A percentile compares a stretch with the other conserved stretches of the same genome.
phyloP scores from a whole-genome alignment of 2,113 vertebrate genomes.

The Fukomys damarensis region DNA sequence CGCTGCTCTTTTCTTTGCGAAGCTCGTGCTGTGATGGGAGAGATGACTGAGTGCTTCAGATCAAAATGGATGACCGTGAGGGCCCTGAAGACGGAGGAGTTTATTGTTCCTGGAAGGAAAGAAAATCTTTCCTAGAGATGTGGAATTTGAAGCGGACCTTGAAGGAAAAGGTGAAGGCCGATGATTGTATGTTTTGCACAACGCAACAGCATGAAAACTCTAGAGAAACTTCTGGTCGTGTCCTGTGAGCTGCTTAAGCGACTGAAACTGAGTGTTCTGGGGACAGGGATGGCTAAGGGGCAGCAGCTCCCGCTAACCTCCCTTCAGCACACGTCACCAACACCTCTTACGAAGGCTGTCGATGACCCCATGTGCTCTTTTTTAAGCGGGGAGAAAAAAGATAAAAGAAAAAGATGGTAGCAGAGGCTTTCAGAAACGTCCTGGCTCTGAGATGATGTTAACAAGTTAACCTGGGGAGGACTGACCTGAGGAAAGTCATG shows the following conservation, averaged over 20 bases:
- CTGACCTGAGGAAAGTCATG: neutral
- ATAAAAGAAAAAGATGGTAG: neutral
- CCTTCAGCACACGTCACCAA: neutral
- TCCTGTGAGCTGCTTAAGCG: neutral
- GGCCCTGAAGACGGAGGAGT: neutral
- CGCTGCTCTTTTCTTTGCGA: neutral
- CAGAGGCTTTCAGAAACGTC: neutral
- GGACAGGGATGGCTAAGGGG: fast-evolving
- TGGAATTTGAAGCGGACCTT: neutral
- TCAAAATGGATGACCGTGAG: neutral
- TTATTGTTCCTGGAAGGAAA: conserved; percentile 37
- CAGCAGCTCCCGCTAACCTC: fast-evolving
- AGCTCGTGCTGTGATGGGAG: neutral
- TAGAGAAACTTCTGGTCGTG: neutral
- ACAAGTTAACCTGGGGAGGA: neutral
- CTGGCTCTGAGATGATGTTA: neutral
- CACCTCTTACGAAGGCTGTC: neutral
- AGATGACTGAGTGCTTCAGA: neutral
- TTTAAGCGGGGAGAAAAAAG: neutral
- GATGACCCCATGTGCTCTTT: neutral
- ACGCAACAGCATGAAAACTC: neutral
- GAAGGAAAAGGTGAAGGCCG: neutral
- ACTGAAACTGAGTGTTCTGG: neutral
- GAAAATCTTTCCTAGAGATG: neutral
- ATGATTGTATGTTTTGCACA: neutral